Conservation (phyloP, 2,888 invertebrate genomes). For the Phoenoteleia sp. region DNA sequence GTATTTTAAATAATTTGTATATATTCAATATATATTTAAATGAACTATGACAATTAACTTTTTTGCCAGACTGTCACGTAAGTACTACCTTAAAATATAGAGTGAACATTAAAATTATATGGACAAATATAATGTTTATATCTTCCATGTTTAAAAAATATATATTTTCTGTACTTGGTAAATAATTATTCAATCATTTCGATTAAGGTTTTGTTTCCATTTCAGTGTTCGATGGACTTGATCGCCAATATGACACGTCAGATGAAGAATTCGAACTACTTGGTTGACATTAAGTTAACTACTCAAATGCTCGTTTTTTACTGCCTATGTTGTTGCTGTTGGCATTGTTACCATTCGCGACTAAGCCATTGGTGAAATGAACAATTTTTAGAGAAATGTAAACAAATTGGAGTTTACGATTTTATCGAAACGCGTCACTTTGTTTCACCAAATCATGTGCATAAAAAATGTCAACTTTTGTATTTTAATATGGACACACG, state of each 20-base stretch:
- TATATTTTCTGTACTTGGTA: too few relatives aligned
- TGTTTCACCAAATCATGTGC: constrained; percentile 41
- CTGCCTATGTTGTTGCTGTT: constrained; percentile 71
- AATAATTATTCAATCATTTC: too few relatives aligned
- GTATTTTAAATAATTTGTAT: too few relatives aligned
- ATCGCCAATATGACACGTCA: constrained; percentile 91
- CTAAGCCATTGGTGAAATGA: constrained; percentile 37
- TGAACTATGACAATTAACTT: too few relatives aligned
- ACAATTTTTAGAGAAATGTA: constrained; percentile 37
- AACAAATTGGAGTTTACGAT: not conserved
- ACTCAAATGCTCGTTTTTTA: constrained; percentile 49
- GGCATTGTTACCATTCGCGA: constrained; percentile 57
- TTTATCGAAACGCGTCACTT: constrained; percentile 15
- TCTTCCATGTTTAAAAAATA: too few relatives aligned
- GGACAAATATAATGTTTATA: too few relatives aligned
- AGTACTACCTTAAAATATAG: too few relatives aligned
- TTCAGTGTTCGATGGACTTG: constrained; percentile 88
- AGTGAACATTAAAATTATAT: too few relatives aligned
- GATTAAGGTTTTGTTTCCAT: constrained; percentile 70
- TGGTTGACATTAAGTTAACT: constrained; percentile 87
- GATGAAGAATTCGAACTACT: constrained; percentile 95
- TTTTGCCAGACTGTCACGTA: too few relatives aligned
- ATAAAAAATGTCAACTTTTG: constrained; percentile 54
- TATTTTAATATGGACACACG: constrained; percentile 58
- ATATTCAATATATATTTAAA: too few relatives aligned